Percentiles rank a stretch among this genome's conserved stretches.
These are phyloP conservation scores for Pectinophora gossypiella DNA, from an alignment of 1,140 invertebrate genomes.

Conservation along the genomic window DNA sequence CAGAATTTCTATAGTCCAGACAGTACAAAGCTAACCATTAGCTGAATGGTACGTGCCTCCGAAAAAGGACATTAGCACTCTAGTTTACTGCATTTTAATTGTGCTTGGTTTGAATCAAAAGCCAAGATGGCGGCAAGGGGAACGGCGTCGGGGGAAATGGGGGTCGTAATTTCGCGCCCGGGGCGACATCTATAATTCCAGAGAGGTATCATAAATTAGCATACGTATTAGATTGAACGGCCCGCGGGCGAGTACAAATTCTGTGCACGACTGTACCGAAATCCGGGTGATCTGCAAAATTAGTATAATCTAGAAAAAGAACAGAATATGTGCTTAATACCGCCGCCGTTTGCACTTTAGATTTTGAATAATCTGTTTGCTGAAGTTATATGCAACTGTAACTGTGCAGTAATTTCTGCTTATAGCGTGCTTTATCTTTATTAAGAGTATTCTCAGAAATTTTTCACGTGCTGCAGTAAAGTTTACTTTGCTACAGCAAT, in stretches of 20 bases:
- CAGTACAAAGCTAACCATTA: too few species aligned
- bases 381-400: too few species aligned
- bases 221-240: constrained; percentile 62
- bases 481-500: too few species aligned
- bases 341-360: too few species aligned
- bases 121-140: constrained; percentile 47
- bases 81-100: constrained; percentile 40
- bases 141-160: constrained; percentile 19
- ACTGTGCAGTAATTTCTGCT: too few species aligned
- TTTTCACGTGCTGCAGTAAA: too few species aligned
- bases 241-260: constrained; percentile 39
- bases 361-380: too few species aligned
- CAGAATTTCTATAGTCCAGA: too few species aligned
- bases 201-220: constrained; percentile 64
- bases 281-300: constrained; percentile 26
- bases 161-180: constrained; percentile 52
- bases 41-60: background rate
- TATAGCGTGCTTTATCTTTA: too few species aligned
- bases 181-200: constrained; percentile 66
- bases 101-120: constrained; percentile 41
- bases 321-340: too few species aligned
- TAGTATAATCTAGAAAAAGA: constrained; percentile 22
- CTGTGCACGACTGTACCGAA: constrained; percentile 38
- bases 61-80: constrained; percentile 25
- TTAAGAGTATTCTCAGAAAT: too few species aligned